These are phyloP conservation scores for Suillia variegata DNA, from an alignment of 2,888 invertebrate species.

Conservation along the genomic window DNA sequence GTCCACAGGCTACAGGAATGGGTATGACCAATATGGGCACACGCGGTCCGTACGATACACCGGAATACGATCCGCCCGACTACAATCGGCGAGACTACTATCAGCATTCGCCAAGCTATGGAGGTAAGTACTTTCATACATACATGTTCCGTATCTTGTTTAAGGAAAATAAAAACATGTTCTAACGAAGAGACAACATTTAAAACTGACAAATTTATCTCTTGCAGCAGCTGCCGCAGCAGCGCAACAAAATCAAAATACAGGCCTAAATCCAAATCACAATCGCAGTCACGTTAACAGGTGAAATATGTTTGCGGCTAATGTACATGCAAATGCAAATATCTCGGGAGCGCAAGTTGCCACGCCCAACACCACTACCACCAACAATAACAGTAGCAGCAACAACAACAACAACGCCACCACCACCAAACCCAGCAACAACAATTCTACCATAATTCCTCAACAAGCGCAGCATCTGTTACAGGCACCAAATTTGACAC, in stretches of 20 bases:
- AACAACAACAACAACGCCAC: constrained; percentile 26
- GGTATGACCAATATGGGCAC: constrained; percentile 27
- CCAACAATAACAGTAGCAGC: constrained; percentile 28
- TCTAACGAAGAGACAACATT: not conserved
- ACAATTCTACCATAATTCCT: constrained; percentile 14
- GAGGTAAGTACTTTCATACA: constrained; percentile 44
- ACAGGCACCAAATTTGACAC: not conserved
- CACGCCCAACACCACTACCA: constrained; percentile 34
- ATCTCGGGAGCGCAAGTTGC: constrained; percentile 32
- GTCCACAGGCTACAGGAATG: constrained; percentile 40
- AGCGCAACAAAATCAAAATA: constrained; percentile 45
- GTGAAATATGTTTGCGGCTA: constrained; percentile 58
- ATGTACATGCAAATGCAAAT: constrained; percentile 38
- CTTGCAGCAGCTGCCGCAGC: constrained; percentile 26
- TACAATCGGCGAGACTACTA: constrained; percentile 60
- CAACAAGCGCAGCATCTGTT: constrained; percentile 14
- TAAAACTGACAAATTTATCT: constrained; percentile 25
- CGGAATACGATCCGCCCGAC: constrained; percentile 58
- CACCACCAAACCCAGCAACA: constrained; percentile 13
- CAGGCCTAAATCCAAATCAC: constrained; percentile 57
- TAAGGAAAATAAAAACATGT: not conserved
- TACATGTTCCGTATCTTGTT: not conserved
- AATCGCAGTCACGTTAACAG: constrained; percentile 60
- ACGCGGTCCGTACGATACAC: constrained; percentile 52
- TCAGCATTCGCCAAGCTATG: constrained; percentile 57